A percentile compares a stretch with the other conserved stretches of the same genome.
Evolutionary conservation across 2,888 invertebrate species (phyloP).

Genomic region (Caenorhabditis sp.): DNA sequence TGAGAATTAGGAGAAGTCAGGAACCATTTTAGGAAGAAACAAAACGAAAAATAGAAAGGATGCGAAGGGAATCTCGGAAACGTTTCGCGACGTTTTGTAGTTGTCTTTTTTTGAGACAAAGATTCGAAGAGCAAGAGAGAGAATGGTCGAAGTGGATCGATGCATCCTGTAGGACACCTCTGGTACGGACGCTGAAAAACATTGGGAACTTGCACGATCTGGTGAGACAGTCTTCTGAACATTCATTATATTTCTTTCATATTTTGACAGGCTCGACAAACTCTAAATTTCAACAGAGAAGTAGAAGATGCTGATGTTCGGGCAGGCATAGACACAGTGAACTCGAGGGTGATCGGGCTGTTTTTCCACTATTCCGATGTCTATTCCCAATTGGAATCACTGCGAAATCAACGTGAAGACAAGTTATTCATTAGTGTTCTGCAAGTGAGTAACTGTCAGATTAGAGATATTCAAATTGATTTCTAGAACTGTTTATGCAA

Average conservation of each 20-base stretch:
- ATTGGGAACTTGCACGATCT: background rate
- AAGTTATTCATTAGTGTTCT: background rate
- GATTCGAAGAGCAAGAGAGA: background rate
- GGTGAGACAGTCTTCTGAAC: no score
- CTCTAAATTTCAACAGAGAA: background rate
- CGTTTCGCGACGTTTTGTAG: background rate
- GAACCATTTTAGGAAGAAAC: background rate
- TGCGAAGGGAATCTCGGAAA: background rate
- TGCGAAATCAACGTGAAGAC: background rate
- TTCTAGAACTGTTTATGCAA: background rate
- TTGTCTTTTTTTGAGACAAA: background rate
- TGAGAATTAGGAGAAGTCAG: background rate
- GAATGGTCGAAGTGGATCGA: background rate
- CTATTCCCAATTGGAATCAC: background rate
- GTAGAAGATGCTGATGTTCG: background rate
- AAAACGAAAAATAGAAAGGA: background rate
- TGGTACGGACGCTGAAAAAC: background rate
- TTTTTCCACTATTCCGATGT: no score
- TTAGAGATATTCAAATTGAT: no score
- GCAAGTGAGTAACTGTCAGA: no score
- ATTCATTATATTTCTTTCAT: no score
- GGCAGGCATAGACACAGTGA: background rate
- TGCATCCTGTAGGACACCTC: background rate
- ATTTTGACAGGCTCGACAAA: background rate
- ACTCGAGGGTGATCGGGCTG: no score